Evolutionary conservation across 53 echinoderm and acorn worm genomes (phyloP).

Genomic region (Mesocentrotus franciscanus): DNA sequence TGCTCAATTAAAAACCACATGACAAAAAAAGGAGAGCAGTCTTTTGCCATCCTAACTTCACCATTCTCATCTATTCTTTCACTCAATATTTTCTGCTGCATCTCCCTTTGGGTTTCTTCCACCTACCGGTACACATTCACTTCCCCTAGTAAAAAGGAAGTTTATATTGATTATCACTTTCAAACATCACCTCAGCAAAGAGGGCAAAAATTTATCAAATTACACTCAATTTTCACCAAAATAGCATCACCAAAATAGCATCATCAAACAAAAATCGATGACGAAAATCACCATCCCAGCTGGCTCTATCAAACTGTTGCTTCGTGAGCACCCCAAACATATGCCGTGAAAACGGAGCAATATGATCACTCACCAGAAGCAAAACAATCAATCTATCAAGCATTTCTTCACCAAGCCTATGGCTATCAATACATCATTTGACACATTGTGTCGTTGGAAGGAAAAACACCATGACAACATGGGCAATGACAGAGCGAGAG

Average conservation of each 20-base stretch:
- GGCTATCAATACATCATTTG: not conserved
- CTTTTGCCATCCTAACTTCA: not conserved
- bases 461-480: not conserved
- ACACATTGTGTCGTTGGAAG: not conserved
- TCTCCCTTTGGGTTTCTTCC: not conserved
- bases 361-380: not conserved
- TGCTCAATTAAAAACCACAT: not conserved
- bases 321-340: not conserved
- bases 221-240: not conserved
- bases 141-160: not conserved
- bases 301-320: not conserved
- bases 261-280: not conserved
- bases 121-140: not conserved
- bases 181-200: not conserved
- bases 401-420: not conserved
- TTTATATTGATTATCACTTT: not conserved
- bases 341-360: not conserved
- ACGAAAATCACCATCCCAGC: not conserved
- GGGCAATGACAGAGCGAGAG: not conserved
- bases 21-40: not conserved
- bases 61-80: not conserved
- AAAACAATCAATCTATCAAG: not conserved
- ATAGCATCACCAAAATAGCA: slow-evolving; percentile 4
- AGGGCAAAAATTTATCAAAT: not conserved
- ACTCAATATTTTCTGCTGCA: not conserved